Evolutionary conservation across 2,113 vertebrate species (phyloP).

Genomic region (Odontophorus gujanensis): DNA sequence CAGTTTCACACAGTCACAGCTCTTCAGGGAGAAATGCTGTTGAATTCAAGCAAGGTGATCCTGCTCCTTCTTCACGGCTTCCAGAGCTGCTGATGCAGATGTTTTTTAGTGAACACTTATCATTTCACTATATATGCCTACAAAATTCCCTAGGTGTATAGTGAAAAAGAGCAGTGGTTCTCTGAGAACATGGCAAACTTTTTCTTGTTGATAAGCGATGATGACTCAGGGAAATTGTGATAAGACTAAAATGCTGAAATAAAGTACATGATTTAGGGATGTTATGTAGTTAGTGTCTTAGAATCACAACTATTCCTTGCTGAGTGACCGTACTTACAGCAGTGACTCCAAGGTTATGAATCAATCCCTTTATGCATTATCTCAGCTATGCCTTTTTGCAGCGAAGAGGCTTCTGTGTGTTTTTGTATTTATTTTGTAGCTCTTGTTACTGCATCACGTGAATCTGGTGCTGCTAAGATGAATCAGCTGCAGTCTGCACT

Average conservation of each 20-base stretch:
- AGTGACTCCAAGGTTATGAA: background rate
- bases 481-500: slow-evolving; percentile 69
- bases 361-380: background rate
- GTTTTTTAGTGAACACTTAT: background rate
- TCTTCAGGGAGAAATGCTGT: background rate
- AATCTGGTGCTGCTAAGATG: slow-evolving; percentile 62
- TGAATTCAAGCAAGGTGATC: background rate
- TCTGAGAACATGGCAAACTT: background rate
- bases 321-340: background rate
- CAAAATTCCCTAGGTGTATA: background rate
- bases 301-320: background rate
- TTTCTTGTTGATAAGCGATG: background rate
- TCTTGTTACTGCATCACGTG: slow-evolving; percentile 74
- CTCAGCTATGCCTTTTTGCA: background rate
- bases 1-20: background rate
- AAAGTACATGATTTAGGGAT: background rate
- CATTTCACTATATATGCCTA: background rate
- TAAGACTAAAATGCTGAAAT: background rate
- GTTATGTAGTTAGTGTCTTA: background rate
- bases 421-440: slow-evolving; percentile 27
- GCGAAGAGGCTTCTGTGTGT: background rate
- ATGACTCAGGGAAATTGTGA: background rate
- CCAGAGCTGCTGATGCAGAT: background rate
- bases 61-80: background rate
- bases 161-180: background rate